phyloP scores from a whole-genome alignment of 1,140 invertebrate species.

The Drosophila micromelanica region DNA sequence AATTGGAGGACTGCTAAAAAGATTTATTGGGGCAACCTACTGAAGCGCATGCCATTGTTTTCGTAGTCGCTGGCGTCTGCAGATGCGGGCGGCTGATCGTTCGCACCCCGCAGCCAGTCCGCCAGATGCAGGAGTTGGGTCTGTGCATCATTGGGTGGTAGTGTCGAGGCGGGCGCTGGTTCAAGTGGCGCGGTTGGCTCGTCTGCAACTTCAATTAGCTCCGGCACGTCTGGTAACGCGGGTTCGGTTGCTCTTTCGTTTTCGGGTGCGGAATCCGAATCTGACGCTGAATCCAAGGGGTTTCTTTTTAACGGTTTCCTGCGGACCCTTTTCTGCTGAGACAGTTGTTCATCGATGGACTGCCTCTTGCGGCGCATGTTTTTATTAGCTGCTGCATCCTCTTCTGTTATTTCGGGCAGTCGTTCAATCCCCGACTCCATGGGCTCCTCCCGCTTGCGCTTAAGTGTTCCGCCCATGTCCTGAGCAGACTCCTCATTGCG shows the following conservation, averaged over 20 bases:
- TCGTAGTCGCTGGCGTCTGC: not conserved
- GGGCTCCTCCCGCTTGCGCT: not conserved
- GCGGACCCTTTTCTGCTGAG: not conserved
- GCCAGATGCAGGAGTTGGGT: not conserved
- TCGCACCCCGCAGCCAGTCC: conserved; percentile 19
- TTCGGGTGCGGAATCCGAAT: not conserved
- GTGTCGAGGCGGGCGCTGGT: not conserved
- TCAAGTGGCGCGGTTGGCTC: not conserved
- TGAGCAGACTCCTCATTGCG: not conserved
- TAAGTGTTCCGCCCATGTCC: not conserved
- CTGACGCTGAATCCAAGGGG: not conserved
- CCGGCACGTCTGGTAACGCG: no score
- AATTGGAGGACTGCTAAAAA: no score
- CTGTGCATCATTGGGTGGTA: not conserved
- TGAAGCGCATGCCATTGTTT: not conserved
- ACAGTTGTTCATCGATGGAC: not conserved
- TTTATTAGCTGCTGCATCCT: not conserved
- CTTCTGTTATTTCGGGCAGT: not conserved
- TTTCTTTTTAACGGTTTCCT: not conserved
- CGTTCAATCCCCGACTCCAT: not conserved
- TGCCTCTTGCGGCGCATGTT: no score
- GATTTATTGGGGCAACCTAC: not conserved
- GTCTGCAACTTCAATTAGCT: not conserved
- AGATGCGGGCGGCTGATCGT: not conserved
- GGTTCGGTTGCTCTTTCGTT: not conserved